phyloP scores from a whole-genome alignment of 2,888 invertebrate genomes.

The Sphecodes monilicornis region DNA sequence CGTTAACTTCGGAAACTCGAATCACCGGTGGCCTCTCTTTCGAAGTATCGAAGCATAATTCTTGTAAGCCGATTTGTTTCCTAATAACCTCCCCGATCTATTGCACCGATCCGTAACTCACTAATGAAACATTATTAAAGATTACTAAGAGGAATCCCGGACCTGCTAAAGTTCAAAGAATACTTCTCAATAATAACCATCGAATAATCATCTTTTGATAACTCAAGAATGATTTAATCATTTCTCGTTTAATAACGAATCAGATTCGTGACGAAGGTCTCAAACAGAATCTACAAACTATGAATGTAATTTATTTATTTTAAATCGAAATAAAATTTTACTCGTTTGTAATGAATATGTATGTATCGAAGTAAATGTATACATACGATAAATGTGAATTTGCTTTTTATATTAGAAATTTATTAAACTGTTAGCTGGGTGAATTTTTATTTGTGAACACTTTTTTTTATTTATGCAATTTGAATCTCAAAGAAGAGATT shows the following conservation, averaged over 20 bases:
- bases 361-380: too few relatives aligned
- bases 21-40: background rate
- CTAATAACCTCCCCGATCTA: background rate
- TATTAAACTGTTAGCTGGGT: too few relatives aligned
- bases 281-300: background rate
- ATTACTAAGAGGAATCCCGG: background rate
- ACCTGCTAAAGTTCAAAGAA: background rate
- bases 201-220: background rate
- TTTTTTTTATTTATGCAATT: too few relatives aligned
- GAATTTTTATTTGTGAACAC: too few relatives aligned
- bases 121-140: background rate
- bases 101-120: background rate
- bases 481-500: too few relatives aligned
- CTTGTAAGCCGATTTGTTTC: background rate
- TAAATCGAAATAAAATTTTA: too few relatives aligned
- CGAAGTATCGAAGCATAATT: background rate
- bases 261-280: background rate
- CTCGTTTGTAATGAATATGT: too few relatives aligned
- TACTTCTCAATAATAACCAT: background rate
- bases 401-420: too few relatives aligned
- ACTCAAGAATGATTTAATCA: background rate
- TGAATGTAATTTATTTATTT: background rate
- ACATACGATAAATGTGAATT: too few relatives aligned
- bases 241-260: background rate
- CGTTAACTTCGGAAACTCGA: background rate